Conservation (phyloP, 2,797 vertebrate genomes). For the Phataginus tetradactyla region DNA sequence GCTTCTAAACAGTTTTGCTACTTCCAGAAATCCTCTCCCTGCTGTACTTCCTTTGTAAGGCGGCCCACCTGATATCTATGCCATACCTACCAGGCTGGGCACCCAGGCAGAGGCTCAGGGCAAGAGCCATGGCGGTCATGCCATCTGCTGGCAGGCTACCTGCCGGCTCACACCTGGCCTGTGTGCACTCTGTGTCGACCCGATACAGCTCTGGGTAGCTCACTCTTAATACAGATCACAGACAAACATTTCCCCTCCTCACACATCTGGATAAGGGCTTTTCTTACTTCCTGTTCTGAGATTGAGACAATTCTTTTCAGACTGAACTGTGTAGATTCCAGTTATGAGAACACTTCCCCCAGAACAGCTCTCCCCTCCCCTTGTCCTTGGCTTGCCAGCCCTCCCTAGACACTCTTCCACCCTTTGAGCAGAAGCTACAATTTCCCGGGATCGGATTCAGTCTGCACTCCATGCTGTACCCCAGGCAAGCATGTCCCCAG, state of each 20-base stretch:
- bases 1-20: background rate
- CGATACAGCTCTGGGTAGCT: background rate
- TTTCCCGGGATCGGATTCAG: background rate
- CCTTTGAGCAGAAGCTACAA: background rate
- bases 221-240: conserved; percentile 46
- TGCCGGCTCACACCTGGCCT: background rate
- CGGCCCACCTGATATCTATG: background rate
- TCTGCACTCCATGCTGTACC: background rate
- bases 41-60: background rate
- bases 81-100: rapidly evolving
- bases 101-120: background rate
- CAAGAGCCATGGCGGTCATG: background rate
- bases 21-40: conserved; percentile 56
- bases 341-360: background rate
- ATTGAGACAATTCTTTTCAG: conserved; percentile 21
- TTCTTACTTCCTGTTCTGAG: conserved; percentile 66
- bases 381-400: background rate
- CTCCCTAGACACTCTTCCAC: background rate
- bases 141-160: background rate
- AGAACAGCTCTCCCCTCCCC: background rate
- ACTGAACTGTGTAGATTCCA: conserved; percentile 39
- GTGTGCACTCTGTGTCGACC: background rate
- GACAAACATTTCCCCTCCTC: conserved; percentile 36
- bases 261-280: conserved; percentile 43
- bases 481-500: background rate